Evolutionary conservation across 2,113 vertebrate genomes (phyloP).

Genomic region (Cygnus buccinator): DNA sequence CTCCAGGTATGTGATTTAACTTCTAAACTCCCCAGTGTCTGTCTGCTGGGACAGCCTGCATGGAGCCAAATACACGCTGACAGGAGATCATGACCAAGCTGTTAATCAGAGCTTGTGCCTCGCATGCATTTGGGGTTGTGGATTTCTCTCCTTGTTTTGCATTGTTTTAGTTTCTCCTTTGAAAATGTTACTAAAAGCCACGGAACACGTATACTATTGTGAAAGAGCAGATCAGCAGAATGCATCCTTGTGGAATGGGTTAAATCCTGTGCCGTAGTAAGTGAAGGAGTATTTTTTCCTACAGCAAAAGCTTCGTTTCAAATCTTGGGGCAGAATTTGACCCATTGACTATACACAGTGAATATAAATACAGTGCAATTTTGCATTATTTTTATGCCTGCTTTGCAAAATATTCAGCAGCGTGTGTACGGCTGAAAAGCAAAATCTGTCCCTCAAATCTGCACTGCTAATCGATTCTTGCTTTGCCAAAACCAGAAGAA

Average conservation of each 20-base stretch:
- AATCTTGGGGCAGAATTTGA: neutral
- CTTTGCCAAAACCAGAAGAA: neutral
- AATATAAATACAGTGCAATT: neutral
- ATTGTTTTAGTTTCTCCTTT: neutral
- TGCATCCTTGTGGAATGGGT: neutral
- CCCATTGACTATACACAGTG: neutral
- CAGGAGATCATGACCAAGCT: neutral
- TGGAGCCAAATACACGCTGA: neutral
- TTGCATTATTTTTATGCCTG: neutral
- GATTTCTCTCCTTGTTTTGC: neutral
- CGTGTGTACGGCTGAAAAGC: neutral
- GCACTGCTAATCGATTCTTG: neutral
- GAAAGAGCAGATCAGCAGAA: neutral
- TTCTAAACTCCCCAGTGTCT: constrained; percentile 56
- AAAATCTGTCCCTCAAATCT: constrained; percentile 1
- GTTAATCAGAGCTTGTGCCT: neutral
- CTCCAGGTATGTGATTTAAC: constrained; percentile 72
- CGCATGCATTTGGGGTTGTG: constrained; percentile 5
- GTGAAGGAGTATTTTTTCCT: neutral
- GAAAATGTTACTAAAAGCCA: neutral
- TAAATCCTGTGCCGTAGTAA: neutral
- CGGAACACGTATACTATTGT: neutral
- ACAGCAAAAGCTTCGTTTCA: neutral
- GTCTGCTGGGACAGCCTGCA: neutral
- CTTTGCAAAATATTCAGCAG: neutral